Conservation (phyloP, 2,797 vertebrate genomes). For the Acrossocheilus fasciatus region DNA sequence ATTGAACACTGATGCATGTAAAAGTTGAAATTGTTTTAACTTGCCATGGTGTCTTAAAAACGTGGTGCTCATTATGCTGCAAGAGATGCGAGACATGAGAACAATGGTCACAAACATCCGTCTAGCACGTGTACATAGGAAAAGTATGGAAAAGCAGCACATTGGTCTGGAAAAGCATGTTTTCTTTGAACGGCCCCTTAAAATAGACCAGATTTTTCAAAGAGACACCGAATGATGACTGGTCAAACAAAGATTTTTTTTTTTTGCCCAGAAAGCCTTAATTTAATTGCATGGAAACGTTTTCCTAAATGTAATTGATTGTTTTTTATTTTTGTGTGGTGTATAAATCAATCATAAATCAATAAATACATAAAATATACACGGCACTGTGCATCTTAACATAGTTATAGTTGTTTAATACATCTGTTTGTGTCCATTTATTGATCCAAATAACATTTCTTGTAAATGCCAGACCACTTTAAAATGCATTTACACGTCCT, state of each 20-base stretch:
- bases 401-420: not conserved
- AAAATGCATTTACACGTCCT: not conserved
- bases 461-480: not conserved
- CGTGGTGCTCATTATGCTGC: too few species aligned
- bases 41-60: too few species aligned
- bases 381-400: not conserved
- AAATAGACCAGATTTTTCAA: not conserved
- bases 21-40: too few species aligned
- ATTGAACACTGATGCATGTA: too few species aligned
- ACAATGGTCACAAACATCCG: not conserved
- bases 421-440: not conserved
- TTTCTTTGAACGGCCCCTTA: not conserved
- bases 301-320: not conserved
- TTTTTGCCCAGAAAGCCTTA: not conserved
- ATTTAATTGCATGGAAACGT: not conserved
- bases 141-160: not conserved
- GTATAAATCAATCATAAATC: conserved; percentile 4
- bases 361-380: not conserved
- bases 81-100: not conserved
- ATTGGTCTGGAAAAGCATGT: too few species aligned
- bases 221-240: not conserved
- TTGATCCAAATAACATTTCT: conserved; percentile 10
- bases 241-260: not conserved
- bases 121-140: not conserved
- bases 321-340: not conserved